Base-by-base conservation (phyloP, 2,888 invertebrate genomes). In the Mimachlamys varia region DNA sequence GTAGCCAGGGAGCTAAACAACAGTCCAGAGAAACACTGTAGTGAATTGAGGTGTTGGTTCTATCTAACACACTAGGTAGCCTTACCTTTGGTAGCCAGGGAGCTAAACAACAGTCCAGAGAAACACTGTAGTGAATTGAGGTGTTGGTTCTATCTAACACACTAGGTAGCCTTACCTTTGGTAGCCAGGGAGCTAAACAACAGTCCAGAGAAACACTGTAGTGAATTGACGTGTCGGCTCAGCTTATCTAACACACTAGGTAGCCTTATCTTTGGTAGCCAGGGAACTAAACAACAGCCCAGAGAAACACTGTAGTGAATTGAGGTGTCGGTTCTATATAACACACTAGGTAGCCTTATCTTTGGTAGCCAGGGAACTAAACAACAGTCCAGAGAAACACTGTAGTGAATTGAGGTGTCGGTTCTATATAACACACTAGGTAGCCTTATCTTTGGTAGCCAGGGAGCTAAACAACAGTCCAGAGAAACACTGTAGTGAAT, bases 241-340 rank as follows among this genome's bases (percentile, higher is more conserved):
- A 98, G 98, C 89, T 97, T 97, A 91, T 97, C n/a, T n/a, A n/a
- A n/a, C n/a, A 58, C 58, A 22, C 10, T 2, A 58, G 19, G 50
- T 0, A 89, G 49, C 89, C 92, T 88, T 90, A 94, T 94, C 93
- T 93, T 95, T 96, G 17, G 96, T 96, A 87, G 97, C 95, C 92
- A 97, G 96, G 53, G 97, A 92, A n/a, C 96, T 93, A 53, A 97
- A 95, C 27, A 97, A 92, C 37, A 97, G 97, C 33, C 97, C 97
- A 19, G 97, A 94, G 55, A 97, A 95, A 89, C 97, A 96, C 93
- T 98, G 97, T 7, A 97, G 92, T 76, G 97, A 96, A 93, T 97
- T 97, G 27, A 98, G 96, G 88, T 97, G 96, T 94, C 97, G 97
- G 91, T 97, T 97, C 98, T 98, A 98, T n/a, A n/a, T n/a, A n/a